These are phyloP conservation scores for Papilio helenus DNA, from an alignment of 1,140 invertebrate species.

Conservation along the genomic window DNA sequence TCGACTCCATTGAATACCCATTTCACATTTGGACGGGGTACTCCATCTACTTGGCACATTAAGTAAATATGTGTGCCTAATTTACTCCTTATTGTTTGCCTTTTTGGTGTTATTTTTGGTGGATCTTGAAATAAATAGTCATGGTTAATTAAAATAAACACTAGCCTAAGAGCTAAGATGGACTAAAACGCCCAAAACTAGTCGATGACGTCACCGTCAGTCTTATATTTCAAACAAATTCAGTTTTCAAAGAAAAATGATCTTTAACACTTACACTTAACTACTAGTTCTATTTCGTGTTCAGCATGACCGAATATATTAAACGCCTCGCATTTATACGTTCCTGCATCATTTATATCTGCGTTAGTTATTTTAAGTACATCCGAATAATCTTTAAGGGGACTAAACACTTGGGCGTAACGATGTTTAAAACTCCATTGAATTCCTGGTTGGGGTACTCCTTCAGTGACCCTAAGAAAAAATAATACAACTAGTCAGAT, in stretches of 20 bases:
- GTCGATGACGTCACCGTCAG: no score
- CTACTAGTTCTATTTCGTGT: constrained; percentile 43
- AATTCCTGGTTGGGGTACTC: constrained; percentile 1
- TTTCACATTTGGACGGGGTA: constrained; percentile 48
- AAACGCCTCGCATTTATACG: constrained; percentile 48
- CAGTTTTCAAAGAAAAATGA: no score
- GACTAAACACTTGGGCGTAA: constrained; percentile 26
- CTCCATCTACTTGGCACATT: constrained; percentile 47
- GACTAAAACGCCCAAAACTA: no score
- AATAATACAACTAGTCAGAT: no score
- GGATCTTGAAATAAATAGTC: constrained; percentile 46
- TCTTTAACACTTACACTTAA: constrained; percentile 47
- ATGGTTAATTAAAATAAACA: no score
- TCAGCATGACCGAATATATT: constrained; percentile 46
- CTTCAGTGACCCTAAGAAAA: neutral
- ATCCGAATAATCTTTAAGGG: constrained; percentile 24
- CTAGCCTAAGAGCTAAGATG: no score
- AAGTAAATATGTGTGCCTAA: constrained; percentile 44
- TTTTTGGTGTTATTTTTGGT: constrained; percentile 42
- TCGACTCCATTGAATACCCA: constrained; percentile 47
- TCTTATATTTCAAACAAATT: no score
- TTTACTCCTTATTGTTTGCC: constrained; percentile 15
- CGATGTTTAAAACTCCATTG: constrained; percentile 41
- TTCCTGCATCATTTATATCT: constrained; percentile 39
- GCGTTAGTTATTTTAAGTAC: constrained; percentile 40